Conservation (phyloP, 2,888 invertebrate genomes). For the Apomyelois bistriatella region DNA sequence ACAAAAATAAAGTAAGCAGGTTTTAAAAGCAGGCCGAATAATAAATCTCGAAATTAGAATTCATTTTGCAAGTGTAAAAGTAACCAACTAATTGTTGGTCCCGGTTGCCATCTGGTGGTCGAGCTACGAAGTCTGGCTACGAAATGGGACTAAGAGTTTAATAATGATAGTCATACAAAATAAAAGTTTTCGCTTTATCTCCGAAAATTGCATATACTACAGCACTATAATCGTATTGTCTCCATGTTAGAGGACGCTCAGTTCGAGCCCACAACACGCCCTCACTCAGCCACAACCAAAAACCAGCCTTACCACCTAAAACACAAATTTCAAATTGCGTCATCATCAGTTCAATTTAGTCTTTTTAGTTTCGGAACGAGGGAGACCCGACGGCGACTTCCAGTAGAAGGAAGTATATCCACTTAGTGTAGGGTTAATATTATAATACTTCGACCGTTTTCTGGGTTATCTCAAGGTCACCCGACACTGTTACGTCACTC, state of each 20-base stretch:
- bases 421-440: constrained; percentile 69
- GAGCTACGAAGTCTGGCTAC: too few species aligned
- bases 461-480: constrained; percentile 20
- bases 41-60: too few species aligned
- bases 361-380: constrained; percentile 21
- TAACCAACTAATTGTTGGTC: too few species aligned
- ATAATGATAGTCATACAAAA: background rate
- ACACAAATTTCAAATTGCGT: background rate
- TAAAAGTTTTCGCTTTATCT: constrained; percentile 12
- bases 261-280: constrained; percentile 67
- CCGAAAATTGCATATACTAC: constrained; percentile 38
- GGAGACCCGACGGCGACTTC: constrained; percentile 66
- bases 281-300: constrained; percentile 25
- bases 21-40: too few species aligned
- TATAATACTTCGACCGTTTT: constrained; percentile 54
- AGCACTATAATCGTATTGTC: constrained; percentile 68
- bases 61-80: too few species aligned
- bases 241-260: constrained; percentile 70
- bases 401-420: constrained; percentile 41
- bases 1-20: too few species aligned
- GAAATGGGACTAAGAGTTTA: too few species aligned
- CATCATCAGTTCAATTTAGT: background rate
- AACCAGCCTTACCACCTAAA: constrained; percentile 17
- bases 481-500: background rate
- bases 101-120: too few species aligned